These are phyloP conservation scores for Drosophila dunni DNA, from an alignment of 1,140 invertebrate species.

Conservation along the genomic window DNA sequence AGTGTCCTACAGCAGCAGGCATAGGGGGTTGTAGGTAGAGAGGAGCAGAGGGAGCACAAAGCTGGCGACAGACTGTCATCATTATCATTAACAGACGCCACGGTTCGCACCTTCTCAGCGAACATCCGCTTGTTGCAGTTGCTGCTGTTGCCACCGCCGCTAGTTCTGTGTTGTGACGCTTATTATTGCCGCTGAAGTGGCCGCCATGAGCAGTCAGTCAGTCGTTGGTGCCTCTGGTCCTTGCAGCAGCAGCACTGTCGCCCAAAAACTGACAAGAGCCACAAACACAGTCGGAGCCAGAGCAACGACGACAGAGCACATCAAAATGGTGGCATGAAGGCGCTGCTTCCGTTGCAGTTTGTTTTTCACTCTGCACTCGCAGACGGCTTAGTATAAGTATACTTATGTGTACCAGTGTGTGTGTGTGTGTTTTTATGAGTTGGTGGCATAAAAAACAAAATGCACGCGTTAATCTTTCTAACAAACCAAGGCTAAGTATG, in stretches of 20 bases:
- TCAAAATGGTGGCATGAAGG: conserved; percentile 35
- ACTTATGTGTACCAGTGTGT: conserved; percentile 23
- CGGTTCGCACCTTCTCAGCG: conserved; percentile 61
- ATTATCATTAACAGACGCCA: conserved; percentile 78
- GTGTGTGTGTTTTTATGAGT: conserved; percentile 47
- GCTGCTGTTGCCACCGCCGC: conserved; percentile 19
- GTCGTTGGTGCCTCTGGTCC: conserved; percentile 3
- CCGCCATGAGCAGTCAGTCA: conserved; percentile 68
- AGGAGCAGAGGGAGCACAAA: conserved; percentile 10
- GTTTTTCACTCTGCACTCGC: conserved; percentile 58
- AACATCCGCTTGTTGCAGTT: conserved; percentile 6
- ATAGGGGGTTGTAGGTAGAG: conserved; percentile 1
- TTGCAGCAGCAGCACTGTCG: neutral
- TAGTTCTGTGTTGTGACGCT: conserved; percentile 50
- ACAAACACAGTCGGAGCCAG: too few relatives aligned
- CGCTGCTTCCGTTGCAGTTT: conserved; percentile 78
- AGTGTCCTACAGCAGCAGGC: conserved; percentile 67
- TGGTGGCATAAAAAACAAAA: conserved; percentile 71
- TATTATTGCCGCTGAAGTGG: conserved; percentile 80
- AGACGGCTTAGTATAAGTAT: conserved; percentile 75
- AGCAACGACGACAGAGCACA: conserved; percentile 32
- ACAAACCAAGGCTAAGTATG: conserved; percentile 68
- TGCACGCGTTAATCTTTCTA: conserved; percentile 77
- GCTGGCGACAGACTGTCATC: conserved; percentile 76
- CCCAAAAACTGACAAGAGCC: conserved; percentile 57